These are phyloP conservation scores for Thripadectes ignobilis DNA, from an alignment of 2,797 vertebrate species.

Conservation along the genomic window DNA sequence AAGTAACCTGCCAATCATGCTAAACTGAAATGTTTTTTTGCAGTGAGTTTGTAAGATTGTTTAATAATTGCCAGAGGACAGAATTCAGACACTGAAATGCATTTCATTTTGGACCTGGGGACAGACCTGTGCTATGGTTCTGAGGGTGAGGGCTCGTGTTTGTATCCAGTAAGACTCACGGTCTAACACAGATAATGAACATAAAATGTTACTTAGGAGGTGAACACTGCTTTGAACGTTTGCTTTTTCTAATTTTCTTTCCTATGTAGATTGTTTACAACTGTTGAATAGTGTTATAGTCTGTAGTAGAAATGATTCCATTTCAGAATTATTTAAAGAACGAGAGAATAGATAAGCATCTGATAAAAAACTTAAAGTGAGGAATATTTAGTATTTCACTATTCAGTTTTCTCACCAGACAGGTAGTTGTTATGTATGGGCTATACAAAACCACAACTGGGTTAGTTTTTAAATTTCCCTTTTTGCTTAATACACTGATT, in stretches of 20 bases:
- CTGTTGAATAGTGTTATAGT: background rate
- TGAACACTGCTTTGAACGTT: background rate
- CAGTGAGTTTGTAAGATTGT: constrained; percentile 17
- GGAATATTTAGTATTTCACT: background rate
- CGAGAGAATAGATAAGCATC: constrained; percentile 1
- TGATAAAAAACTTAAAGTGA: background rate
- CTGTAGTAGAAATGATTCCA: background rate
- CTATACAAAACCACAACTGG: background rate
- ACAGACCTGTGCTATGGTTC: background rate
- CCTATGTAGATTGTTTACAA: background rate
- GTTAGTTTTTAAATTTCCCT: background rate
- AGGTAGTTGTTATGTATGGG: background rate
- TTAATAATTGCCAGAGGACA: constrained; percentile 25
- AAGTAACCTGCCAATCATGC: constrained; percentile 41
- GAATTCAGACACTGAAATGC: constrained; percentile 27
- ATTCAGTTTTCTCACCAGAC: background rate
- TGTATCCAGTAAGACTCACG: background rate
- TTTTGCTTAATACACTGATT: background rate
- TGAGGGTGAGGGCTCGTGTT: constrained; percentile 4
- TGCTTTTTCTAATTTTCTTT: background rate
- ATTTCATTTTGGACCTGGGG: background rate
- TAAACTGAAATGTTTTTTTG: constrained; percentile 50
- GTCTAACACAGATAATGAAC: background rate
- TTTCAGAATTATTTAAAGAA: constrained; percentile 20
- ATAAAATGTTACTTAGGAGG: background rate